phyloP scores from a whole-genome alignment of 2,888 invertebrate genomes.

The Aphidius colemani region DNA sequence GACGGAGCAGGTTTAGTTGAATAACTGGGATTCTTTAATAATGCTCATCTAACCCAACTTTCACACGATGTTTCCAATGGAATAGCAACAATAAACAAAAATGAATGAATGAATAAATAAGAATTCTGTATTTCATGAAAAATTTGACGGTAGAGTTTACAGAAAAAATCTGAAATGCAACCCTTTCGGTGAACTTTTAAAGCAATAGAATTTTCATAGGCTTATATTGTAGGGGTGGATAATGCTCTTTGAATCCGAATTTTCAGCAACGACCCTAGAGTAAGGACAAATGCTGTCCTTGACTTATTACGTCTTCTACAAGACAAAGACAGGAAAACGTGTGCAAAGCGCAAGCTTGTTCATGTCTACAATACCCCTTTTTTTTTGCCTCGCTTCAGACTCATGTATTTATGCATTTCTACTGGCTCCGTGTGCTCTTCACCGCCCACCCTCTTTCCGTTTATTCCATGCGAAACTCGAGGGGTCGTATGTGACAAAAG shows the following conservation, averaged over 20 bases:
- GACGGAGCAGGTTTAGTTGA: conserved; percentile 18
- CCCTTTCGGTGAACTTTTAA: conserved; percentile 19
- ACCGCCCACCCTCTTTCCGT: conserved; percentile 11
- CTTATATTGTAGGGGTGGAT: conserved; percentile 30
- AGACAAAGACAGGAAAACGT: conserved; percentile 35
- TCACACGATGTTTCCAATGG: too few species aligned
- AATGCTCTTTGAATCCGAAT: conserved; percentile 46
- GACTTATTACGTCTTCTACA: conserved; percentile 51
- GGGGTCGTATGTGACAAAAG: conserved; percentile 28
- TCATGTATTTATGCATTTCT: conserved; percentile 59
- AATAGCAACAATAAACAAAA: too few species aligned
- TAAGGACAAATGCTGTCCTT: conserved; percentile 37
- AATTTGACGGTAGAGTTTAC: not conserved
- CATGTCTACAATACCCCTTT: conserved; percentile 34
- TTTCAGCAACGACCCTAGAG: conserved; percentile 38
- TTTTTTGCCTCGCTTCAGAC: conserved; percentile 35
- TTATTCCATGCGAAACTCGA: conserved; percentile 17
- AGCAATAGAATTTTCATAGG: conserved; percentile 37
- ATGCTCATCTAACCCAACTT: too few species aligned
- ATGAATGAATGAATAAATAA: not conserved
- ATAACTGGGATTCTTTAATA: too few species aligned
- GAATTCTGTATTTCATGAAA: not conserved
- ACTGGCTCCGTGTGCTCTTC: conserved; percentile 24
- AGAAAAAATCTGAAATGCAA: conserved; percentile 13
- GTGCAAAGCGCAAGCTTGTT: conserved; percentile 48